Evolutionary conservation across 2,113 vertebrate genomes (phyloP).

Genomic region (Bothrops jararaca): DNA sequence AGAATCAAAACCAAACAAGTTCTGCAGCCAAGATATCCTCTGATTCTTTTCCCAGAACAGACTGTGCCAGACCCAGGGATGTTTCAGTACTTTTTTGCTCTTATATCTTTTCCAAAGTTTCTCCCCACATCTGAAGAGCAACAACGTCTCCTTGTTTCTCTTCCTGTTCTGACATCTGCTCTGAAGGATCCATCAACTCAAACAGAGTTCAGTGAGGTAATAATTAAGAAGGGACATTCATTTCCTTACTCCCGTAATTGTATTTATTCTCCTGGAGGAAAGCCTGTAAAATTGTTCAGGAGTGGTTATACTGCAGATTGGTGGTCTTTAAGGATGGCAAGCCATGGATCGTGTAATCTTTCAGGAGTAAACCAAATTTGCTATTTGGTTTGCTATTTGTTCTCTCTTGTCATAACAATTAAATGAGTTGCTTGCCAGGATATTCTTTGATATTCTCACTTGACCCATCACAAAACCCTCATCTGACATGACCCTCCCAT

Average conservation of each 20-base stretch:
- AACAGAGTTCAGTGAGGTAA: neutral
- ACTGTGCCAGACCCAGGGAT: neutral
- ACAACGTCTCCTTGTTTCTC: neutral
- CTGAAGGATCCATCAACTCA: neutral
- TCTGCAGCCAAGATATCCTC: conserved; percentile 4
- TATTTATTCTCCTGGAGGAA: neutral
- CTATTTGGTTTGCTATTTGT: neutral
- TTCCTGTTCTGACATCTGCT: neutral
- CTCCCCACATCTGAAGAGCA: neutral
- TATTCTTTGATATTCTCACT: neutral
- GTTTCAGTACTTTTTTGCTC: neutral
- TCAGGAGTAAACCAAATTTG: neutral
- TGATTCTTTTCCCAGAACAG: neutral
- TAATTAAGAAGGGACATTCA: neutral
- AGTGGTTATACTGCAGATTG: neutral
- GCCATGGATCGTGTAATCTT: neutral
- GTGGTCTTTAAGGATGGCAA: neutral
- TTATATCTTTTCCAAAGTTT: neutral
- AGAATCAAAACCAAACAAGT: neutral
- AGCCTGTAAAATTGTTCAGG: neutral
- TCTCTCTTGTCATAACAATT: neutral
- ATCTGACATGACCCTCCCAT: neutral
- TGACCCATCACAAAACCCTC: neutral
- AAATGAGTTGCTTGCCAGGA: neutral
- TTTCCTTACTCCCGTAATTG: neutral